Base-by-base conservation (phyloP, 1,140 invertebrate species). In the Magallana angulata region DNA sequence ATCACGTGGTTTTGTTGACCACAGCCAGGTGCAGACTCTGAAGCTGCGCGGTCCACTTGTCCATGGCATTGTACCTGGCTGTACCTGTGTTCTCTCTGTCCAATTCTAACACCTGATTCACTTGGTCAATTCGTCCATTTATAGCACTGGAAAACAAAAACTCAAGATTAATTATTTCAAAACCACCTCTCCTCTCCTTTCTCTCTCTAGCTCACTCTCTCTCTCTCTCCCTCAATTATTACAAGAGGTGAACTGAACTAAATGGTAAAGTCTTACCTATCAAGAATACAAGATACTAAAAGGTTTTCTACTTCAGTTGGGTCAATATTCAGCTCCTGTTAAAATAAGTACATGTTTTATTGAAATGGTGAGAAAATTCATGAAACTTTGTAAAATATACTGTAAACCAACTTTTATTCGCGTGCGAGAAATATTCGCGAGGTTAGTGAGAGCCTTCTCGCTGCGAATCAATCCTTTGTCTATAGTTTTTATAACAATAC, bases 221-320 rank as follows among this genome's bases (percentile, higher is more conserved):
- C 36, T 48, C 36, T 5, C 8, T 62, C 6, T 82, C 16, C 0
- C 57, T 18, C 7, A 57, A 14, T 57, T 14, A n/a, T 56, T 4
- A 56, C 12, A 24, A 24, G 14, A 57, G 12, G 14, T 57, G 56
- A 48, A 57, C 12, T 14, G 4, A 7, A 48, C 12, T 80, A 80
- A 57, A 9, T 56, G 5, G 30, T 30, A 57, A 56, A 9, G 57
- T 92, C 92, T 91, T 90, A 95, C 94, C 97, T 98, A 95, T 99
- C 99, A 90, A 99, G 96, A 94, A 99, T 99, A 95, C 99, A 99
- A 57, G 98, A 99, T n/a, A 99, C 98, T 84, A 99, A 95, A 56
- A 99, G 95, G 95, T 97, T 98, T 95, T 99, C 98, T 56, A 99
- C 99, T 95, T 99, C 99, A 88, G 96, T 96, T 71, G 97, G 97